Conservation (phyloP, 1,140 invertebrate species). For the Drosophila ananassae region DNA sequence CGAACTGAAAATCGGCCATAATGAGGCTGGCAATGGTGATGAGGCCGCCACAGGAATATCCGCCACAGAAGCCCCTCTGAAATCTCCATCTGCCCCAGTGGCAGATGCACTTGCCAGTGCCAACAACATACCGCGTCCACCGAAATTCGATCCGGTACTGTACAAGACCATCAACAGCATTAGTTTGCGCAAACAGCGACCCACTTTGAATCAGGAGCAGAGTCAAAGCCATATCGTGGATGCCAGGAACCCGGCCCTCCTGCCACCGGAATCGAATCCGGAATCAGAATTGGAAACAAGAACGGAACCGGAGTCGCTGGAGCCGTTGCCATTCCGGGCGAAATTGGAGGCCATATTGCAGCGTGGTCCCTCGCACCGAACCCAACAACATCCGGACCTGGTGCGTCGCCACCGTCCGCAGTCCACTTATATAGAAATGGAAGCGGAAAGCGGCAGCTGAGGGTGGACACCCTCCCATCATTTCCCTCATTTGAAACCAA, state of each 20-base stretch:
- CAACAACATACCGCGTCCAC: constrained; percentile 66
- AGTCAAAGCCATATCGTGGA: constrained; percentile 42
- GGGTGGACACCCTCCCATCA: constrained; percentile 18
- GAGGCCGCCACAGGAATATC: constrained; percentile 11
- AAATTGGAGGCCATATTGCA: constrained; percentile 81
- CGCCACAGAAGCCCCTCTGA: constrained; percentile 1
- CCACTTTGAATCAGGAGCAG: constrained; percentile 65
- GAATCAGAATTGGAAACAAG: constrained; percentile 21
- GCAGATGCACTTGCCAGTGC: background rate
- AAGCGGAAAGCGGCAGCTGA: constrained; percentile 44
- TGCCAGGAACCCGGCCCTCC: constrained; percentile 54
- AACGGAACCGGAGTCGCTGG: constrained; percentile 16
- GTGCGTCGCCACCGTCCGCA: constrained; percentile 60
- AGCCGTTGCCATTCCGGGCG: constrained; percentile 73
- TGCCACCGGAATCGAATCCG: constrained; percentile 11
- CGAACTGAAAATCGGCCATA: constrained; percentile 64
- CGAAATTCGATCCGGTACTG: constrained; percentile 82
- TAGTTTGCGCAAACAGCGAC: constrained; percentile 75
- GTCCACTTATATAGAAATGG: constrained; percentile 53
- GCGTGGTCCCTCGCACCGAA: constrained; percentile 77
- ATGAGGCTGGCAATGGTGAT: constrained; percentile 51
- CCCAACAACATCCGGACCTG: constrained; percentile 65
- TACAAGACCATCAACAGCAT: constrained; percentile 82
- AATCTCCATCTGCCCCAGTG: constrained; percentile 10
- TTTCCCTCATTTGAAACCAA: constrained; percentile 21